Base-by-base conservation (phyloP, 1,140 invertebrate genomes). In the Cotesia vestalis region DNA sequence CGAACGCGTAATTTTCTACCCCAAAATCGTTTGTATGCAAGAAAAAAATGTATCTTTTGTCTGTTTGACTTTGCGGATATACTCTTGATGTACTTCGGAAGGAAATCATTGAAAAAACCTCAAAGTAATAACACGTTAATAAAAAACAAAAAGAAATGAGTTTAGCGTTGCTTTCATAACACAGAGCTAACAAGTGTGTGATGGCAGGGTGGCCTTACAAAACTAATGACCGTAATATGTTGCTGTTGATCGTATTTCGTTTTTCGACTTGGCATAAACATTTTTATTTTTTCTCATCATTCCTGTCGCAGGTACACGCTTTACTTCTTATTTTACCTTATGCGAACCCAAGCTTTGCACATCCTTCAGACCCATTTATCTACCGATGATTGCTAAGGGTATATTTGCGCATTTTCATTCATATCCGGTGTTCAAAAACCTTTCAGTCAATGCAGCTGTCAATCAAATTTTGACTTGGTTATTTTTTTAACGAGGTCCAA, bases 141-240 rank as follows among this genome's bases (percentile, higher is more conserved):
- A 70, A 76, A 80, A 78, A 75, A 71, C 77, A 74, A 77, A 76
- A 78, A 79, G 40, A 78, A 81, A 81, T 79, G 78, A 75, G 75
- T 76, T 70, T 74, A 46, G 40, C 0, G 11, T 9, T 46, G 11
- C 40, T 11, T 46, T 9, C 3, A 46, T 46, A 46, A 46, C 6
- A 46, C 40, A 46, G 78, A 77, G 76, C 74, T 80, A 81, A 81
- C 79, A 77, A 81, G 78, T 79, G 75, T 79, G 81, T 80, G 81
- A 82, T 82, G 81, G 77, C 75, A 76, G 77, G 77, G 76, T 77
- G 74, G 77, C 72, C 73, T 55, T 12, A 59, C 63, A 67, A 60
- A n/a, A 72, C 73, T 53, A 79, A 78, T 79, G 79, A 75, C 77
- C 72, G 40, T 75, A 64, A 78, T 73, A 73, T 73, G 75, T 73